Conservation (phyloP, 2,888 invertebrate genomes). For the Volucella inanis region DNA sequence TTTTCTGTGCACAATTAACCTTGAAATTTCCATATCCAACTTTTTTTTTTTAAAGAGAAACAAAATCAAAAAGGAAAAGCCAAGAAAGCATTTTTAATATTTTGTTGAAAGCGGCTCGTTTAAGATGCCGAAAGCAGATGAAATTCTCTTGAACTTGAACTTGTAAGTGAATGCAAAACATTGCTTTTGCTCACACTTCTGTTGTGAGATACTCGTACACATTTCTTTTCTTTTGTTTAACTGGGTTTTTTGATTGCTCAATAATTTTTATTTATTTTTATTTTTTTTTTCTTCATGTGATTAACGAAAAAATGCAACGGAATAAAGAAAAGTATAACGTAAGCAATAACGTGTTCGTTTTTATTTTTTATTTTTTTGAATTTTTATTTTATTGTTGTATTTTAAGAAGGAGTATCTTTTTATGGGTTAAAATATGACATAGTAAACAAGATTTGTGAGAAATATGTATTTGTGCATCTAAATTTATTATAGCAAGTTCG, state of each 20-base stretch:
- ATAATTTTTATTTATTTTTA: background rate
- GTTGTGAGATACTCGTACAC: constrained; percentile 7
- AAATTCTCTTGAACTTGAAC: constrained; percentile 82
- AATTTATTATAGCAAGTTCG: too few relatives aligned
- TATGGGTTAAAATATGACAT: too few relatives aligned
- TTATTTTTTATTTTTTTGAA: too few relatives aligned
- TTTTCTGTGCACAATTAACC: constrained; percentile 48
- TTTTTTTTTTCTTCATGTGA: background rate
- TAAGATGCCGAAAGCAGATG: constrained; percentile 76
- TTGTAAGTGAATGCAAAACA: constrained; percentile 78
- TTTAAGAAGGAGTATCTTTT: too few relatives aligned
- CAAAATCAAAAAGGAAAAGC: constrained; percentile 40
- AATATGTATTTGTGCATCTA: too few relatives aligned
- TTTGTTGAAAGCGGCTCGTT: constrained; percentile 42
- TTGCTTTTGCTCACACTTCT: constrained; percentile 33
- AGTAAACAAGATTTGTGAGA: too few relatives aligned
- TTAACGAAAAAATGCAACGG: constrained; percentile 38
- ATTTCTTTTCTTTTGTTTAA: constrained; percentile 16
- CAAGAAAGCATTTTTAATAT: constrained; percentile 43
- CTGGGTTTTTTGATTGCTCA: constrained; percentile 13
- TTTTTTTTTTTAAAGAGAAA: constrained; percentile 37
- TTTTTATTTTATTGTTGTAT: too few relatives aligned
- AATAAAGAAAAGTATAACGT: constrained; percentile 20
- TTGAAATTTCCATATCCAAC: constrained; percentile 66
- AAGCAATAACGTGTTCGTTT: too few relatives aligned